Conservation (phyloP, 2,888 invertebrate species). For the Sarcophaga carnaria region DNA sequence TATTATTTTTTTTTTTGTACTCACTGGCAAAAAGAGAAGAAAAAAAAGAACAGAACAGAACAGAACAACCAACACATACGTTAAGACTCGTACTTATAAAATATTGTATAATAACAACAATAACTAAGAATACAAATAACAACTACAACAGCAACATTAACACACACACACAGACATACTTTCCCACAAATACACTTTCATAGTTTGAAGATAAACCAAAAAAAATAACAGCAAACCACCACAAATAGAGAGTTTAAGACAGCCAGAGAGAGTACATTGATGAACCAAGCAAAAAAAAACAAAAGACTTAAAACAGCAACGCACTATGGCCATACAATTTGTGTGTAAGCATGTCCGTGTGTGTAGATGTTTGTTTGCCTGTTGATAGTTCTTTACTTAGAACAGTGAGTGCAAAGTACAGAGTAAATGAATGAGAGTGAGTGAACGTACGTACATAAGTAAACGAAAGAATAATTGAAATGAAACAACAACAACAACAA, state of each 20-base stretch:
- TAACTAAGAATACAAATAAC: slow-evolving; percentile 39
- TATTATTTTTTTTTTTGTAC: neutral
- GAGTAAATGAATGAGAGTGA: neutral
- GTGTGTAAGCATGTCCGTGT: too few relatives aligned
- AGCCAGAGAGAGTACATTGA: neutral
- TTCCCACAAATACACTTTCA: too few relatives aligned
- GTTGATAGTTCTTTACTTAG: neutral
- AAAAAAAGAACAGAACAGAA: slow-evolving; percentile 37
- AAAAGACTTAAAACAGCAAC: neutral
- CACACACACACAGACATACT: neutral
- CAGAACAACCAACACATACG: slow-evolving; percentile 32
- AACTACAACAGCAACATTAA: neutral
- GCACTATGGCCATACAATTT: neutral
- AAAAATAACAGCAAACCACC: neutral
- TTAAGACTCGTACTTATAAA: slow-evolving; percentile 13
- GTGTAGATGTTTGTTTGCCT: too few relatives aligned
- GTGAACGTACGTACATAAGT: neutral
- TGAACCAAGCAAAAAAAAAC: neutral
- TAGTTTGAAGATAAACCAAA: too few relatives aligned
- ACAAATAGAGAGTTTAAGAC: slow-evolving; percentile 23
- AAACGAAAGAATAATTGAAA: neutral
- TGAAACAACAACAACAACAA: slow-evolving; percentile 36
- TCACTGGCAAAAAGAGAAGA: slow-evolving; percentile 67
- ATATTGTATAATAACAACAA: slow-evolving; percentile 37
- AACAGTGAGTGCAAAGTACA: neutral